phyloP scores from a whole-genome alignment of 1,140 invertebrate genomes.

The Megalopta genalis region DNA sequence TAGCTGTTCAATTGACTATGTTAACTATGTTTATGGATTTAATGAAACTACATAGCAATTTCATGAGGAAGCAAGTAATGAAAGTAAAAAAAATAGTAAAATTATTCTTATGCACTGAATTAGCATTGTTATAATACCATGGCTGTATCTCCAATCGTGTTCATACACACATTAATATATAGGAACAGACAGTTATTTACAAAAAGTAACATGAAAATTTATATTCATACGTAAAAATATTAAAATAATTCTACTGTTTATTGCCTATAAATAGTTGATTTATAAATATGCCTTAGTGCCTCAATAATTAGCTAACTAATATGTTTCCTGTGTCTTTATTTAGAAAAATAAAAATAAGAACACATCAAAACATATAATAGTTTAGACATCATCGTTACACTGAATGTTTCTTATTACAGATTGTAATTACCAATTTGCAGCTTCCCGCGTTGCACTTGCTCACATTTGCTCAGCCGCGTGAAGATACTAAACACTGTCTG shows the following conservation, averaged over 20 bases:
- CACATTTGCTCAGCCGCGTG: conserved; percentile 52
- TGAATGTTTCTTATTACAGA: conserved; percentile 62
- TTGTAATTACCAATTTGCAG: conserved; percentile 61
- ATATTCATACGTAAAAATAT: neutral
- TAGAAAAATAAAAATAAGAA: conserved; percentile 13
- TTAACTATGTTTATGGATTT: neutral
- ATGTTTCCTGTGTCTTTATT: conserved; percentile 3
- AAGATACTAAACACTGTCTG: conserved; percentile 59
- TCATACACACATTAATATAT: neutral
- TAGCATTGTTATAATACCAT: neutral
- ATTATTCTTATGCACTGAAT: neutral
- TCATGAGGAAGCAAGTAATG: neutral
- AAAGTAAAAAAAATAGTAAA: neutral
- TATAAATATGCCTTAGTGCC: neutral
- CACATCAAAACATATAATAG: conserved; percentile 27
- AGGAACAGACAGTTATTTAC: conserved; percentile 24
- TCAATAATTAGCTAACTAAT: neutral
- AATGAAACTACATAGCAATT: neutral
- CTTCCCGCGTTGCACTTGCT: conserved; percentile 57
- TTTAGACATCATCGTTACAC: conserved; percentile 47
- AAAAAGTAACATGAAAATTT: neutral
- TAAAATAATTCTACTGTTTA: neutral
- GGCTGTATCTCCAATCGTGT: neutral
- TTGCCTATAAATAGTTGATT: neutral
- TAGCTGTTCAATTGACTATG: conserved; percentile 5